Evolutionary conservation across 2,888 invertebrate genomes (phyloP), one percentile per base, ranked within the genome.

Genomic region (Polyommatus iphigenia): DNA sequence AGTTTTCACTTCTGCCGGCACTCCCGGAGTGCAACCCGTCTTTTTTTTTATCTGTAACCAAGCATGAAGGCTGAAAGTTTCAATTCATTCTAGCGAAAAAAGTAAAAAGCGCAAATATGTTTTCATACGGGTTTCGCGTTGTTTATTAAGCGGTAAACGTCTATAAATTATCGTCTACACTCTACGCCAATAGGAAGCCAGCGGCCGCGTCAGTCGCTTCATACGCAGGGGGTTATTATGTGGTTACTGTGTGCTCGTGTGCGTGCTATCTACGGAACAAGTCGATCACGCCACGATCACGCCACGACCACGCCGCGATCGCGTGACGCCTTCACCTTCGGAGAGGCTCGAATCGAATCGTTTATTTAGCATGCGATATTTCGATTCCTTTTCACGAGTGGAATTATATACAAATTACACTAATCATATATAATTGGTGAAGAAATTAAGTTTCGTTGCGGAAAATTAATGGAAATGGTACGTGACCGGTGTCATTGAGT

Each of bases 201-300:
- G 79, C 78, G 82, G 78, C 80, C 79, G 81, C 80, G 80, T 82
- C 83, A 81, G 80, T 80, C 81, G 80, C 79, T 79, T 80, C 81
- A 80, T 80, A 82, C 80, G 80, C 80, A 80, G 79, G 81, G 80
- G 81, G 83, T 84, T 83, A 84, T 84, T 84, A 83, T 83, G 84
- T 81, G 84, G 84, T 83, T 76, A 41, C 78, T 41, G 78, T 77
- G 79, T 73, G 80, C 77, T 75, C 67, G 82, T 79, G 82, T 83
- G 82, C 81, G 82, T 81, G 82, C 78, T 81, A 80, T 79, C 79
- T 80, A 57, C 80, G 71, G 71, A 72, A 62, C 59, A 24, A 72
- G 79, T 79, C 79, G 78, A 80, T 80, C 80, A 81, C 81, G 79
- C 80, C 71, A 79, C 59, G 54, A 72, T 81, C 20, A 13, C 46